Evolutionary conservation across 64 coral and sea anemone genomes (phyloP).

Genomic region (Orbicella faveolata): DNA sequence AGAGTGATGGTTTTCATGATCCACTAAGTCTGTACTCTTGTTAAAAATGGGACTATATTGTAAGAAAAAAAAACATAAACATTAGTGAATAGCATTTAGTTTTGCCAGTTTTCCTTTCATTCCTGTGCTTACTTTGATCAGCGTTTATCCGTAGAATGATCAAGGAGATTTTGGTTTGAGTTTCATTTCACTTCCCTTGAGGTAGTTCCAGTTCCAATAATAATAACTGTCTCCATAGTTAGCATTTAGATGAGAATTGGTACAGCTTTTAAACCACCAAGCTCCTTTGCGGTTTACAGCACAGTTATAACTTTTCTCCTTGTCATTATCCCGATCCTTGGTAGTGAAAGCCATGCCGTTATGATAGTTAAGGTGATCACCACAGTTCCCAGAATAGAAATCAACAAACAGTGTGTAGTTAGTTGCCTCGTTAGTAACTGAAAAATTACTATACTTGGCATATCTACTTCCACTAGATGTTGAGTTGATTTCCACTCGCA

Average conservation of each 20-base stretch:
- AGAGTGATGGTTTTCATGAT: too few species aligned
- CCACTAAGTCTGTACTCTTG: too few species aligned
- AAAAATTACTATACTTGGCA: constrained; percentile 61
- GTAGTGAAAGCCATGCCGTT: constrained; percentile 51
- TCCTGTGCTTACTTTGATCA: too few species aligned
- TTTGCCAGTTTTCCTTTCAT: too few species aligned
- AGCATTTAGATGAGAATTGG: background rate
- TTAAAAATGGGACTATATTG: too few species aligned
- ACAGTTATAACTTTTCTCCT: constrained; percentile 3
- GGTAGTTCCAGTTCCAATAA: rapidly evolving
- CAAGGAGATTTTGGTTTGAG: background rate
- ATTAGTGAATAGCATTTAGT: too few species aligned
- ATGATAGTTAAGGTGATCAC: background rate
- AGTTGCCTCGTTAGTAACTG: constrained; percentile 18
- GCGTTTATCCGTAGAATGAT: too few species aligned
- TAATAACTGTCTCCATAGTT: background rate
- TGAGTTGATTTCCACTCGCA: constrained; percentile 2
- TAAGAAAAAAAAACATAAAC: too few species aligned
- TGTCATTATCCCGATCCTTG: constrained; percentile 64
- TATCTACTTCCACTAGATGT: background rate
- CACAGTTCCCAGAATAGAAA: constrained; percentile 48
- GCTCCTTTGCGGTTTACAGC: background rate
- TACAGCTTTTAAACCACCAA: constrained; percentile 67
- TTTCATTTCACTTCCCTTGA: constrained; percentile 1
- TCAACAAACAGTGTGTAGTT: constrained; percentile 48